These are phyloP conservation scores for Bombylius discolor DNA, from an alignment of 2,888 invertebrate genomes.

Conservation along the genomic window DNA sequence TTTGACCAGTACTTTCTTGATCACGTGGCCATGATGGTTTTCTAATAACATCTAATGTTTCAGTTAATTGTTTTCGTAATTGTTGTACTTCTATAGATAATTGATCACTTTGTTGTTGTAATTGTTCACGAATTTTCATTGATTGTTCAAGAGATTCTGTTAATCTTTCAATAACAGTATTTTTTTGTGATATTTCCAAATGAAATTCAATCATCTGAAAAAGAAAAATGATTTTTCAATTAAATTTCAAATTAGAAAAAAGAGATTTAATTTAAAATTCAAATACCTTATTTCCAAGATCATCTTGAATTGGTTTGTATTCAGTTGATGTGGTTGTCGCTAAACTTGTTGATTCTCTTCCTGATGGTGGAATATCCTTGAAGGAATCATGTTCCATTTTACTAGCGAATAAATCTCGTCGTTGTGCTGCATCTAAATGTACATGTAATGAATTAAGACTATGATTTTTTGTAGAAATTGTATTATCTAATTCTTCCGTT, in stretches of 20 bases:
- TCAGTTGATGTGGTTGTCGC: slow-evolving; percentile 44
- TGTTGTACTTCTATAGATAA: slow-evolving; percentile 46
- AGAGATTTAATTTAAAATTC: not conserved
- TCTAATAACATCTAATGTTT: slow-evolving; percentile 34
- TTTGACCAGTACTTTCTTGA: slow-evolving; percentile 31
- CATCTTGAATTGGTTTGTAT: slow-evolving; percentile 57
- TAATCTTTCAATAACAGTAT: slow-evolving; percentile 57
- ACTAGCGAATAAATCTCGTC: slow-evolving; percentile 21
- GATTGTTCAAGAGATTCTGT: slow-evolving; percentile 57
- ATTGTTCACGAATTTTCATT: slow-evolving; percentile 45
- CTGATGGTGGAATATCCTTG: slow-evolving; percentile 24
- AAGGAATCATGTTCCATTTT: slow-evolving; percentile 18
- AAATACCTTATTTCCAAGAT: slow-evolving; percentile 52
- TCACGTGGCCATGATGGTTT: slow-evolving; percentile 24
- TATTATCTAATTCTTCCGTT: slow-evolving; percentile 27
- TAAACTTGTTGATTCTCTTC: slow-evolving; percentile 31
- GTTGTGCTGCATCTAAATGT: slow-evolving; percentile 25
- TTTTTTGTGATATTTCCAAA: slow-evolving; percentile 44
- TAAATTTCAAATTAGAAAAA: not conserved
- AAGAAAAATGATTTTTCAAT: slow-evolving; percentile 4
- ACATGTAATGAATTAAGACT: slow-evolving; percentile 27
- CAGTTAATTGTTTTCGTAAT: slow-evolving; percentile 38
- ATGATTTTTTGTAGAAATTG: slow-evolving; percentile 29
- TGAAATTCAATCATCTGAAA: slow-evolving; percentile 28
- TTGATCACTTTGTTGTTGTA: slow-evolving; percentile 48